Evolutionary conservation across 2,888 invertebrate genomes (phyloP).

Genomic region (Agonopterix alstromeriana): DNA sequence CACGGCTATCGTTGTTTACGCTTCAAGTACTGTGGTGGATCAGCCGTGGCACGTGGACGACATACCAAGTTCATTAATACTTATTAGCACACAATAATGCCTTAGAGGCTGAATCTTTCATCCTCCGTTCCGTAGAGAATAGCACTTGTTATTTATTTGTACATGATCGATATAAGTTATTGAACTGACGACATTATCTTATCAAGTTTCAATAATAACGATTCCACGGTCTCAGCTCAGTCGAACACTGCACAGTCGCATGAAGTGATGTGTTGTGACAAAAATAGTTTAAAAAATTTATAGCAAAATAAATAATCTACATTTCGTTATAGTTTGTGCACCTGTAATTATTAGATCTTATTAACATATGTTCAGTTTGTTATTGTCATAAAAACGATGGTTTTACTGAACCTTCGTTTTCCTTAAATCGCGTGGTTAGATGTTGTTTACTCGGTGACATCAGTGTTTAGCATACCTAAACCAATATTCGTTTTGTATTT

Average conservation of each 20-base stretch:
- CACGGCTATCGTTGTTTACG: slow-evolving; percentile 24
- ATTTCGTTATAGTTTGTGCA: background rate
- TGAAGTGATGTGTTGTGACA: slow-evolving; percentile 12
- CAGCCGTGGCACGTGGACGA: slow-evolving; percentile 18
- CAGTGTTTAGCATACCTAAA: slow-evolving; percentile 23
- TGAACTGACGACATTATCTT: slow-evolving; percentile 53
- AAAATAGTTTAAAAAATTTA: background rate
- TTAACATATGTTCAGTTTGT: background rate
- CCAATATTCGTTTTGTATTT: background rate
- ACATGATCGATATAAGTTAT: slow-evolving; percentile 42
- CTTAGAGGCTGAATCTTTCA: slow-evolving; percentile 7
- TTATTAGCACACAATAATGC: slow-evolving; percentile 36
- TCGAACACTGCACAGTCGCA: slow-evolving; percentile 25
- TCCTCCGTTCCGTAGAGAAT: slow-evolving; percentile 25
- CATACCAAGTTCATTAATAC: slow-evolving; percentile 21
- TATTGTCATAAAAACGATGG: background rate
- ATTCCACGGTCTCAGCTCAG: slow-evolving; percentile 33
- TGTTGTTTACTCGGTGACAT: slow-evolving; percentile 29
- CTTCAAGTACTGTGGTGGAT: slow-evolving; percentile 8
- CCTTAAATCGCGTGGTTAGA: slow-evolving; percentile 28
- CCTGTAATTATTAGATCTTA: background rate
- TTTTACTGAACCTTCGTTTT: too few relatives aligned
- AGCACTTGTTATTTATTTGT: slow-evolving; percentile 25
- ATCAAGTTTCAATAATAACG: slow-evolving; percentile 50
- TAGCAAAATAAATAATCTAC: background rate